Evolutionary conservation across 92 coral and sea anemone genomes (phyloP).

Genomic region (Actinostola sp.): DNA sequence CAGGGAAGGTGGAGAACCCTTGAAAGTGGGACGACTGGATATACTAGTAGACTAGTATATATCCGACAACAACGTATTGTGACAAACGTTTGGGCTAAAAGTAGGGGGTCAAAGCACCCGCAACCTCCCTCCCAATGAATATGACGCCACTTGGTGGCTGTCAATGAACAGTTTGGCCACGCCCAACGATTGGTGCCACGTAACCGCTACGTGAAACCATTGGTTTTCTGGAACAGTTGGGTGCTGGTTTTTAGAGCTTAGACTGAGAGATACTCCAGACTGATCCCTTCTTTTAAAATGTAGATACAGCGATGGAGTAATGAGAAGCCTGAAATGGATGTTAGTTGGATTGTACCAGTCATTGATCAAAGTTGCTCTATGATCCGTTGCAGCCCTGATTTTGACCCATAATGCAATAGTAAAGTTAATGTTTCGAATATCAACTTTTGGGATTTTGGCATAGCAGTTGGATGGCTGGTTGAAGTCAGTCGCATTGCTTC

Average conservation of each 20-base stretch:
- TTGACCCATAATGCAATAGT: constrained; percentile 15
- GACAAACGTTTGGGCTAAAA: too few species aligned
- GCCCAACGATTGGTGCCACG: not conserved
- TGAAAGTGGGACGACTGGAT: too few species aligned
- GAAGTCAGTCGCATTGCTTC: constrained; percentile 20
- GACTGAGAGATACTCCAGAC: not conserved
- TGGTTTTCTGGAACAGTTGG: not conserved
- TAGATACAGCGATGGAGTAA: not conserved
- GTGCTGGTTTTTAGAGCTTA: not conserved
- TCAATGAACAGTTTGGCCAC: constrained; percentile 11
- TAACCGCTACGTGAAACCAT: constrained; percentile 22
- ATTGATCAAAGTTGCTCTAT: not conserved
- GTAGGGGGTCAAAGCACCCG: too few species aligned
- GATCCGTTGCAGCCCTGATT: not conserved
- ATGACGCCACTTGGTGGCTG: not conserved
- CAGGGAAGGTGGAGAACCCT: too few species aligned
- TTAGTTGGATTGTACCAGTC: constrained; percentile 8
- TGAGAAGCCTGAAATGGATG: not conserved
- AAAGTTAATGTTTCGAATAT: constrained; percentile 12
- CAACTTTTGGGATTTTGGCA: constrained; percentile 18
- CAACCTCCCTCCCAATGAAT: not conserved
- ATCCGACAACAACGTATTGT: constrained; percentile 1
- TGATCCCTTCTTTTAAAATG: not conserved
- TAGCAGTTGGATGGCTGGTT: constrained; percentile 8
- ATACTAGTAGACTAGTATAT: too few species aligned